Evolutionary conservation across 2,113 vertebrate species (phyloP).

Genomic region (Xyrauchen texanus): DNA sequence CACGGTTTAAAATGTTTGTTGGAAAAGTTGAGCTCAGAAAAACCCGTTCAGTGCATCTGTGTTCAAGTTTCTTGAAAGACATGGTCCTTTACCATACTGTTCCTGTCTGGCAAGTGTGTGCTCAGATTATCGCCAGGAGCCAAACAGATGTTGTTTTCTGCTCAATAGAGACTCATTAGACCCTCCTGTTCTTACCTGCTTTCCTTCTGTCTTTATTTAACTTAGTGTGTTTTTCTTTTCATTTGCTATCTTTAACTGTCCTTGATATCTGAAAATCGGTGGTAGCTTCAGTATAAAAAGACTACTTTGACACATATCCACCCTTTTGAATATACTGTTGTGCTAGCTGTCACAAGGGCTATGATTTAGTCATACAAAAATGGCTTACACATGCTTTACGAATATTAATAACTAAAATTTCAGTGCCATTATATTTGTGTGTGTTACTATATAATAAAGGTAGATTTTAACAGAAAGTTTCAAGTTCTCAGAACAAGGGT

Average conservation of each 20-base stretch:
- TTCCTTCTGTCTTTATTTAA: constrained; percentile 56
- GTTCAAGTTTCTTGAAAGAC: constrained; percentile 53
- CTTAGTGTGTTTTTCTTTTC: neutral
- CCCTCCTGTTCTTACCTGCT: constrained; percentile 62
- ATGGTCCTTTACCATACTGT: constrained; percentile 64
- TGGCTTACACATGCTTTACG: too few species aligned
- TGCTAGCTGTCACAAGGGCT: neutral
- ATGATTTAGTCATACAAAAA: neutral
- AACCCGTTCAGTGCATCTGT: constrained; percentile 55
- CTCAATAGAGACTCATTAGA: constrained; percentile 64
- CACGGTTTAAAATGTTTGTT: neutral
- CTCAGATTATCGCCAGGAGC: constrained; percentile 74
- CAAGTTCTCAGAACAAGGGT: too few species aligned
- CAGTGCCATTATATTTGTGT: too few species aligned
- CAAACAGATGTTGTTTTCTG: constrained; percentile 82
- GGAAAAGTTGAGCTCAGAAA: constrained; percentile 41
- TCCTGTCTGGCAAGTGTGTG: constrained; percentile 73
- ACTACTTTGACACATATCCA: neutral
- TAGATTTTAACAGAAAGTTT: too few species aligned
- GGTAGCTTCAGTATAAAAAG: neutral
- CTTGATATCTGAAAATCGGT: neutral
- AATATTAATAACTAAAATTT: too few species aligned
- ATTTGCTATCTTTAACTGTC: neutral
- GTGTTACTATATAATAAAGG: too few species aligned
- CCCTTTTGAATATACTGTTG: neutral